Evolutionary conservation across 2,113 vertebrate genomes (phyloP).

Genomic region (Cheirogaleus medius): DNA sequence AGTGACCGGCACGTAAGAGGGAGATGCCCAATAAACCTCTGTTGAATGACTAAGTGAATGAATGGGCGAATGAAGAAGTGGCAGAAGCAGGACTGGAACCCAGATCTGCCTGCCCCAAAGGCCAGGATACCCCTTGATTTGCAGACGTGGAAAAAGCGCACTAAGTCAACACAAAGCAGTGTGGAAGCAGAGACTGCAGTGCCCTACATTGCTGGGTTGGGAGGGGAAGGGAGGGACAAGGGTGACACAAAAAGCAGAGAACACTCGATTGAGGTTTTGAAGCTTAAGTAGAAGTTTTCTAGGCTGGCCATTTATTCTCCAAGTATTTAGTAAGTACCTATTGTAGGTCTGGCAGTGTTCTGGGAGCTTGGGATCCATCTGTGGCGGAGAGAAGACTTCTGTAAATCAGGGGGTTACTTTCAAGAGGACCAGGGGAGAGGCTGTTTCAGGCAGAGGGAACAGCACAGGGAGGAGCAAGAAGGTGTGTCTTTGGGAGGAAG

Average conservation of each 20-base stretch:
- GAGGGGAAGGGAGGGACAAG: too few relatives aligned
- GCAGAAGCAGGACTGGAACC: neutral
- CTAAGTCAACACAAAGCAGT: neutral
- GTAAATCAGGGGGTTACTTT: neutral
- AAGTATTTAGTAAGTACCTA: neutral
- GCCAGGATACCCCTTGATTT: neutral
- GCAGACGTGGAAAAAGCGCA: neutral
- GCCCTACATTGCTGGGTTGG: too few relatives aligned
- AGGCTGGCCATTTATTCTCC: neutral
- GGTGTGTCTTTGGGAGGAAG: neutral
- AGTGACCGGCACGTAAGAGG: neutral
- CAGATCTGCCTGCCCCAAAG: neutral
- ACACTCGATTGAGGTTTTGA: neutral
- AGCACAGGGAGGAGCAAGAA: neutral
- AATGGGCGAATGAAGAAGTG: neutral
- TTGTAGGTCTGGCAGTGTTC: neutral
- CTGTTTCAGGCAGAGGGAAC: neutral
- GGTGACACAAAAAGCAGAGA: neutral
- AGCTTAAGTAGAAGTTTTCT: neutral
- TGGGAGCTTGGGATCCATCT: neutral
- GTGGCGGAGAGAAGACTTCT: neutral
- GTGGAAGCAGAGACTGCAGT: neutral
- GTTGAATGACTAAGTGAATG: neutral
- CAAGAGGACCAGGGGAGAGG: neutral
- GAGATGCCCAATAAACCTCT: neutral